phyloP scores from a whole-genome alignment of 1,140 invertebrate genomes.

The Drosophila elegans region DNA sequence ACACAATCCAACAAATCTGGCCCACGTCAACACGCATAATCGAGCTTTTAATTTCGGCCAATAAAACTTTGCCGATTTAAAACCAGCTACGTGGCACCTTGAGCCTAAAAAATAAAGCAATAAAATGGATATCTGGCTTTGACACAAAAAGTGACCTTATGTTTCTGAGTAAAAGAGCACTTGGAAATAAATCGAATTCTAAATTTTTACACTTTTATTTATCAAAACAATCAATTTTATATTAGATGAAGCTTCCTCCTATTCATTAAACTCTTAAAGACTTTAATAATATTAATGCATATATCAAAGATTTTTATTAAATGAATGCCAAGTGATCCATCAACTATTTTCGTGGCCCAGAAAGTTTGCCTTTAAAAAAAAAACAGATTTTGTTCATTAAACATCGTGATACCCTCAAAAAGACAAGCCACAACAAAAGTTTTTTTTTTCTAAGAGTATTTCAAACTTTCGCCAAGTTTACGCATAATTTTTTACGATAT shows the following conservation, averaged over 20 bases:
- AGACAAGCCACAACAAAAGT: slow-evolving; percentile 33
- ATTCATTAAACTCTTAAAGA: too few relatives aligned
- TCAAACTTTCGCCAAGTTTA: slow-evolving; percentile 47
- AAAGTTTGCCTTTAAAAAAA: slow-evolving; percentile 14
- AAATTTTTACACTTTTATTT: not conserved
- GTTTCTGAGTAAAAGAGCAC: too few relatives aligned
- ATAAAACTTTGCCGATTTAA: slow-evolving; percentile 52
- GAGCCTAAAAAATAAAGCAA: not conserved
- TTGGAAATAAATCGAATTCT: too few relatives aligned
- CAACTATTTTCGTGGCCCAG: not conserved
- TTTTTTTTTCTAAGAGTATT: slow-evolving; percentile 18
- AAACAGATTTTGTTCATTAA: slow-evolving; percentile 38
- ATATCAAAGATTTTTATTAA: not conserved
- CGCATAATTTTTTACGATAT: slow-evolving; percentile 59
- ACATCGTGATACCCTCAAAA: slow-evolving; percentile 23
- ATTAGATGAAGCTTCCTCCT: too few relatives aligned
- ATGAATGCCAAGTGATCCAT: slow-evolving; percentile 17
- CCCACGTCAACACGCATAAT: slow-evolving; percentile 56
- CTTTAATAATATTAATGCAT: too few relatives aligned
- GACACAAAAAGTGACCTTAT: slow-evolving; percentile 1
- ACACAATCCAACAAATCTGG: slow-evolving; percentile 31
- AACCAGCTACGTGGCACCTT: slow-evolving; percentile 13
- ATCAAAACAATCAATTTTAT: too few relatives aligned
- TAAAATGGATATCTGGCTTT: slow-evolving; percentile 16
- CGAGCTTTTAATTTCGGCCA: slow-evolving; percentile 53